Evolutionary conservation across 1,140 invertebrate genomes (phyloP), one percentile per base, ranked within the genome.

Genomic region (Melitaea cinxia): DNA sequence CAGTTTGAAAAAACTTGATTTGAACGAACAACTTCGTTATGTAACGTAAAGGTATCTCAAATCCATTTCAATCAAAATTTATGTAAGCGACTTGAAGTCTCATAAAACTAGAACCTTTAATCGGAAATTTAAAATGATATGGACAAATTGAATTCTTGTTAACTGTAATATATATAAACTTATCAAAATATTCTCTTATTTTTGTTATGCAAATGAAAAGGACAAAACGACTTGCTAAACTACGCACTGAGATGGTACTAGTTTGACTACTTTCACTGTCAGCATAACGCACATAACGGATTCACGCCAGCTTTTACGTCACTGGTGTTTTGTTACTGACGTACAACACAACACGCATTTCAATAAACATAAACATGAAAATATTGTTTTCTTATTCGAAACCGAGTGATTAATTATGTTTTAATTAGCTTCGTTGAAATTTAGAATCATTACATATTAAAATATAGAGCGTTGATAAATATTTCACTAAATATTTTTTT

Each of bases 181-280:
- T n/a, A n/a, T n/a, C n/a, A n/a, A n/a, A n/a, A n/a, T 54, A 57
- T 54, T 71, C 65, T 68, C 57, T 65, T 7, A 65, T 39, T 56
- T 6, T 12, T 15, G 7, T 23, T 56, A 60, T 70, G 21, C 14
- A 30, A 64, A 70, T 67, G 68, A 75, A 6, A 72, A 62, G 61
- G 72, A 72, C 68, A 69, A 63, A 65, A 59, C 21, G 37, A 65
- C 58, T 62, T 21, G 59, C 47, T 37, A 60, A 68, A 59, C 49
- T 50, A 42, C 61, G 33, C 33, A 56, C 64, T 30, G 26, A 28
- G 70, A 74, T 54, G 62, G 54, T 57, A 75, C 75, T 30, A 33
- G 78, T 75, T 68, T 35, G 70, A 71, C 77, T 72, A 86, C 85
- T 88, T 88, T 88, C 85, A 88, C 85, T 85, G 30, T 57, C 57